Conservation (phyloP, 2,113 vertebrate genomes). For the Nyctereutes procyonoides region DNA sequence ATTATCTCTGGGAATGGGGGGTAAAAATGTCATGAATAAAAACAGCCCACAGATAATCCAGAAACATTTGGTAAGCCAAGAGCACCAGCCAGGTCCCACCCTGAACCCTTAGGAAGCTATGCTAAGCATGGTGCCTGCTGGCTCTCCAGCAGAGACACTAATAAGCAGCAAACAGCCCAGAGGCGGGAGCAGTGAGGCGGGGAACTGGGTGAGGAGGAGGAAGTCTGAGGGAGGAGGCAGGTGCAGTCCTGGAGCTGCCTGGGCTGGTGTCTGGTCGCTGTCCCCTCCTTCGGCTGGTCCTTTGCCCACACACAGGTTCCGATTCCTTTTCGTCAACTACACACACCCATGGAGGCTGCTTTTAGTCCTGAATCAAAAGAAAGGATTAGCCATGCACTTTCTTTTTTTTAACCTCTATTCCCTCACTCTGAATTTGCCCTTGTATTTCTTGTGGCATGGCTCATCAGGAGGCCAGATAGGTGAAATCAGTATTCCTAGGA, state of each 20-base stretch:
- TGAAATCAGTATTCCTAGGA: background rate
- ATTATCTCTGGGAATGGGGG: background rate
- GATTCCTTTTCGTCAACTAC: background rate
- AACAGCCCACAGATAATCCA: background rate
- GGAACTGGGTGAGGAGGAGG: background rate
- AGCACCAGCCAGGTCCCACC: background rate
- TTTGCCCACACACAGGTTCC: background rate
- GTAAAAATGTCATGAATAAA: background rate
- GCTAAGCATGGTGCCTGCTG: background rate
- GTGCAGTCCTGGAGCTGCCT: background rate
- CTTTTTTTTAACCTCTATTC: background rate
- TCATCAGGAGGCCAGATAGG: background rate
- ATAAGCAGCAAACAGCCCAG: background rate
- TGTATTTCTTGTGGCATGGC: background rate
- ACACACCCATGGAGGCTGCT: rapidly evolving
- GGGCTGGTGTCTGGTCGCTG: background rate
- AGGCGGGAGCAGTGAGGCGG: background rate
- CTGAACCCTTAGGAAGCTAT: background rate
- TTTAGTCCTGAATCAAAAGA: background rate
- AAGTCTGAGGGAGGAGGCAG: background rate
- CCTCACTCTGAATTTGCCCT: background rate
- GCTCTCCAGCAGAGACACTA: rapidly evolving
- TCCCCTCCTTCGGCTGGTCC: background rate
- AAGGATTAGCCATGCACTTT: no score
- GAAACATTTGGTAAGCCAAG: background rate